Base-by-base conservation (phyloP, 1,140 invertebrate genomes). In the Leptinotarsa texana region DNA sequence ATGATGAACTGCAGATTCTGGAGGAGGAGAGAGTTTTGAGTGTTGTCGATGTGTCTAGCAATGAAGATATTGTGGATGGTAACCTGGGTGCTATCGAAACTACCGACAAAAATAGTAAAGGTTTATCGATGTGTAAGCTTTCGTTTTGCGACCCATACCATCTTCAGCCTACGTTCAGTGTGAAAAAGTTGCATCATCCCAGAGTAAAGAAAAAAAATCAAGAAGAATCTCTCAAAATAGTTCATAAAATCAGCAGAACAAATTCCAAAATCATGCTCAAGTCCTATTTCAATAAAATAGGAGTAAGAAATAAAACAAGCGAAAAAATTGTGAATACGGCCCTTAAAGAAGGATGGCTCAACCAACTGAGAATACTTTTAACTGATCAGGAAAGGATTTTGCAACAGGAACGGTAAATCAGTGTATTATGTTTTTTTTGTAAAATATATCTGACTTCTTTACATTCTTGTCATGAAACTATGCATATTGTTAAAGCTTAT, bases 331-430 rank as follows among this genome's bases (percentile, higher is more conserved):
- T 74, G 21, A 75, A 79, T 15, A 72, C 79, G 33, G 21, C 73
- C 22, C 67, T 84, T 0, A 83, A 82, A 73, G 77, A 83, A 13
- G 75, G 75, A 33, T 85, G 84, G 84, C 49, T 85, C 72, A 78
- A 81, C 18, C 82, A 83, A 66, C 69, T 85, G 3, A 79, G 78
- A 73, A 77, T 77, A 33, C 66, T 84, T 21, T 57, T 85, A 11
- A 78, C 65, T 3, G 79, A 85, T 62, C 84, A 85, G 70, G 81
- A 84, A 74, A 77, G 76, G 66, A 82, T 84, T 62, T 63, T 84
- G 24, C 82, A 84, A 76, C 80, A 84, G 75, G 83, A 84, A 79
- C 78, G 73, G 83, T 84, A 80, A 15, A 8, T 33, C 62, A 65
- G 3, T 42, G 0, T 42, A 3, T 33, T 33, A 33, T 33, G 8